Percentiles rank a stretch among this genome's conserved stretches.
These are phyloP conservation scores for Umimayanthus kanabou DNA, from an alignment of 92 coral and sea anemone species.

Conservation along the genomic window DNA sequence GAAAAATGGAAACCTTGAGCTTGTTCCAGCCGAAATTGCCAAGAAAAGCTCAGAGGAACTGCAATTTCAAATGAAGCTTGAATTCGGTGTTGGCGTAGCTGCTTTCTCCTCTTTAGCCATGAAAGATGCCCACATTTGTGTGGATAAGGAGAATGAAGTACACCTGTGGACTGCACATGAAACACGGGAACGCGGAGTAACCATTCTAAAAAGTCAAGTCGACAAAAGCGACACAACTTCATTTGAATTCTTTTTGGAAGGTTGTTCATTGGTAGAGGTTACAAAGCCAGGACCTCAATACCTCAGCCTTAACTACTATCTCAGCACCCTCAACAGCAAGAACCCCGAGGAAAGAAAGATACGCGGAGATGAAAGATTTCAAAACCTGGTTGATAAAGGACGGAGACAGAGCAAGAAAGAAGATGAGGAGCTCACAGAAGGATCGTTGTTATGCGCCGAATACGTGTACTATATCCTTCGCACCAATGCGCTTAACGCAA, in stretches of 20 bases:
- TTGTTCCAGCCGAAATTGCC: not conserved
- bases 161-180: conserved; percentile 23
- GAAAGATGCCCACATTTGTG: conserved; percentile 42
- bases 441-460: conserved; percentile 54
- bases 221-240: conserved; percentile 5
- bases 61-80: conserved; percentile 52
- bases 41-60: not conserved
- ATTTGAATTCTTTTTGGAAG: conserved; percentile 47
- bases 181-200: conserved; percentile 38
- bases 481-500: not conserved
- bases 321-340: conserved; percentile 46
- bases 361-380: conserved; percentile 41
- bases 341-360: conserved; percentile 34
- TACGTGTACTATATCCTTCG: conserved; percentile 50
- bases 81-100: conserved; percentile 57
- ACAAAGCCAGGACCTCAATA: conserved; percentile 39
- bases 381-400: conserved; percentile 19
- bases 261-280: conserved; percentile 36
- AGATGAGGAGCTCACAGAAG: conserved; percentile 13
- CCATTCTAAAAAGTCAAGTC: conserved; percentile 32
- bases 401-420: conserved; percentile 31
- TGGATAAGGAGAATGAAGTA: conserved; percentile 40
- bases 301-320: conserved; percentile 54
- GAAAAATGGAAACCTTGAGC: not conserved
- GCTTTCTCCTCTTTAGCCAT: conserved; percentile 36